Percentiles rank a stretch among this genome's conserved stretches.
These are phyloP conservation scores for Solea senegalensis DNA, from an alignment of 2,113 vertebrate genomes.

Conservation along the genomic window DNA sequence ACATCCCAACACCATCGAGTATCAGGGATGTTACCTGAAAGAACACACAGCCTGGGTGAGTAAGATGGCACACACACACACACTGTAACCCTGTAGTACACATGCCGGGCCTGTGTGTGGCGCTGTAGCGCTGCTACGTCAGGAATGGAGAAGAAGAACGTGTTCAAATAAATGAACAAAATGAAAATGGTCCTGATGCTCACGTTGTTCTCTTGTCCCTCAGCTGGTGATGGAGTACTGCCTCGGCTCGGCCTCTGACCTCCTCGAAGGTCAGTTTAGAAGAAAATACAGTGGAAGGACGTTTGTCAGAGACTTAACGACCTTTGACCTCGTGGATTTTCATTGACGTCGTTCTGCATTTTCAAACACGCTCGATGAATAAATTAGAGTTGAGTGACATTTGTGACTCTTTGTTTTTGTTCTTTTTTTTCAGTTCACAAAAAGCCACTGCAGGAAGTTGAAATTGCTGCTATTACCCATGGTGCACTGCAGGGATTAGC, in stretches of 20 bases:
- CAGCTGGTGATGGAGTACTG: slow-evolving; percentile 91
- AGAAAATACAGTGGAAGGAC: background rate
- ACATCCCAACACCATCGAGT: slow-evolving; percentile 94
- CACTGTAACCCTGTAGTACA: too few species aligned
- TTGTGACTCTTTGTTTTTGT: background rate
- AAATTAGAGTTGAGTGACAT: background rate
- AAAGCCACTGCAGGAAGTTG: slow-evolving; percentile 93
- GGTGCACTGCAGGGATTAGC: slow-evolving; percentile 92
- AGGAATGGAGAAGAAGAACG: too few species aligned
- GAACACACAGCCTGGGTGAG: slow-evolving; percentile 94
- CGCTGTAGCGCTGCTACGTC: too few species aligned
- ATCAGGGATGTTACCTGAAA: slow-evolving; percentile 91
- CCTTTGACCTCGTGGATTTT: too few species aligned
- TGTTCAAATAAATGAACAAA: background rate
- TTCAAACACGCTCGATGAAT: too few species aligned
- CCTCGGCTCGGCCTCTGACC: slow-evolving; percentile 86
- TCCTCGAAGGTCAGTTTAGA: slow-evolving; percentile 63
- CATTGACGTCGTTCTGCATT: too few species aligned
- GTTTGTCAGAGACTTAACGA: too few species aligned
- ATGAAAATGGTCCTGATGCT: background rate
- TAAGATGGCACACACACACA: background rate
- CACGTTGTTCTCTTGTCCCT: background rate
- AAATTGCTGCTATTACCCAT: slow-evolving; percentile 93
- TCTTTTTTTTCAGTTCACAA: slow-evolving; percentile 86
- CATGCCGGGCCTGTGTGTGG: too few species aligned